Evolutionary conservation across 2,888 invertebrate species (phyloP), one percentile per base, ranked within the genome.

Genomic region (Eupelmus urozonus): DNA sequence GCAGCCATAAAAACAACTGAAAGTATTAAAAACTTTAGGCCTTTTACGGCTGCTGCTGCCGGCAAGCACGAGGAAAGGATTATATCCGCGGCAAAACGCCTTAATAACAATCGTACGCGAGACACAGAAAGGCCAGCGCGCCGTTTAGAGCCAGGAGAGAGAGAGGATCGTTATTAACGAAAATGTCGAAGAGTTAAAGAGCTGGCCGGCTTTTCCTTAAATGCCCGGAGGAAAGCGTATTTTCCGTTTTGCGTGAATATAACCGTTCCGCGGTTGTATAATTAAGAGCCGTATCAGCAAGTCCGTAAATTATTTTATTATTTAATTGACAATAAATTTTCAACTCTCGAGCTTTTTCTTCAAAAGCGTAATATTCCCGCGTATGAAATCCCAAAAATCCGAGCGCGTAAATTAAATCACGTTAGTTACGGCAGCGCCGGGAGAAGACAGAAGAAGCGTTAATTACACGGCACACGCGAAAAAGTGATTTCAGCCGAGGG

Each of bases 11-110:
- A 89, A 89, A 89, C 88, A 87, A 88, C 87, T 86, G 87, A 88
- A 89, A 89, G 88, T 89, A 89, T 88, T 89, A 89, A 89, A 89
- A 88, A 88, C 85, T 86, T 87, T 86, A 84, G 85, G 85, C 84
- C 87, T 88, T 89, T 89, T 87, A 89, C 88, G 87, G 86, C 88
- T 83, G 76, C 66, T 57, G 63, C 20, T 40, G 18, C 51, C 29
- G n/a, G 40, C 49, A 55, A 62, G 70, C 57, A 59, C 16, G 60
- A 49, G 45, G 23, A 60, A 72, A 76, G 70, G 76, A 67, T 80
- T 80, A 70, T 65, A 65, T 80, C 70, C 65, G 74, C 59, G 65
- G 76, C 70, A 66, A 77, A 77, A 66, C 34, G 70, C 60, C 60
- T 69, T 71, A 77, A 80, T 80, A 80, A 77, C 80, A 80, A 77